Evolutionary conservation across 2,797 vertebrate genomes (phyloP).

Genomic region (Peromyscus melanophrys): DNA sequence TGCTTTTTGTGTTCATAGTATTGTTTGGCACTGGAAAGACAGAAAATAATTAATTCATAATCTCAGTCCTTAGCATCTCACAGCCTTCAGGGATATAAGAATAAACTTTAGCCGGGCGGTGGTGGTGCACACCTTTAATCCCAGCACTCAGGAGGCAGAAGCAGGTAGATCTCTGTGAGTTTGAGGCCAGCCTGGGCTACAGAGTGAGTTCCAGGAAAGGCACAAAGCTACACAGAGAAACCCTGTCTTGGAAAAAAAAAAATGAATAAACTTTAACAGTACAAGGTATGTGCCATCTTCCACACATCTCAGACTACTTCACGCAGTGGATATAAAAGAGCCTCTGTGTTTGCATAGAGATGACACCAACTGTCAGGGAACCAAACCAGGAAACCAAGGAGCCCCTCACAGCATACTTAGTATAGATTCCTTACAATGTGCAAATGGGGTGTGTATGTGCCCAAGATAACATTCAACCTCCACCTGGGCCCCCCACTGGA

Average conservation of each 20-base stretch:
- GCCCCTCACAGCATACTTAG: not conserved
- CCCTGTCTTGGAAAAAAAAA: no score
- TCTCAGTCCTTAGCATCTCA: not conserved
- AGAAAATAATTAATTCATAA: not conserved
- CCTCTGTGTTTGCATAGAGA: not conserved
- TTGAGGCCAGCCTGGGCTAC: no score
- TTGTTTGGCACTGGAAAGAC: not conserved
- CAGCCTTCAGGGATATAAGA: not conserved
- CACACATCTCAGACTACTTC: no score
- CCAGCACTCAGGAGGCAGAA: no score
- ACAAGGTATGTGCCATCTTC: accelerated
- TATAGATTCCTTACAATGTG: not conserved
- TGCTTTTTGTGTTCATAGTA: not conserved
- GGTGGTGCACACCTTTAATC: no score
- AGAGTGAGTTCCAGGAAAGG: no score
- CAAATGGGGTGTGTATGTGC: no score
- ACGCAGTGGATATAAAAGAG: not conserved
- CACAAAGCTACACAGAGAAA: no score
- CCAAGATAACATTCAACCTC: not conserved
- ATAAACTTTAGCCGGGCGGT: not conserved
- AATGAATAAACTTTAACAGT: no score
- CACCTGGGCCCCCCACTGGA: no score
- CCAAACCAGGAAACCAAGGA: not conserved
- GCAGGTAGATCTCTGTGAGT: no score
- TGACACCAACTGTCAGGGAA: not conserved